Conservation (phyloP, 1,140 invertebrate genomes). For the Plutomurus gul region DNA sequence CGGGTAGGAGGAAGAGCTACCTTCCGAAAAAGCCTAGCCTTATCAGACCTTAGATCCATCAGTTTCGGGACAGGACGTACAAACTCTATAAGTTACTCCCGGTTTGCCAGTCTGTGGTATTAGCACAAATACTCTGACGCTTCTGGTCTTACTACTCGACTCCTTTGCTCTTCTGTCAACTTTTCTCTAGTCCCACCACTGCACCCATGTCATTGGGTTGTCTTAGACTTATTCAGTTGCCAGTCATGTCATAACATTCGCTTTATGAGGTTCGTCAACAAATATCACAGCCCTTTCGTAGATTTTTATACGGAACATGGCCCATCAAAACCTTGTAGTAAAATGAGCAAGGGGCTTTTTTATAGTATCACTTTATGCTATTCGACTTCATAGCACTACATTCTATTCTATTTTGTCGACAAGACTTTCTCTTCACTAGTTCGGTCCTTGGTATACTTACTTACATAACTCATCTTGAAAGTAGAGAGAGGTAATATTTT, state of each 20-base stretch:
- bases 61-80: too few species aligned
- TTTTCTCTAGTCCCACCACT: conserved; percentile 10
- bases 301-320: conserved; percentile 16
- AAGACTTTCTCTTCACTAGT: neutral
- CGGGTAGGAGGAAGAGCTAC: conserved; percentile 3
- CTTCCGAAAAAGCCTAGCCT: neutral
- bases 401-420: neutral
- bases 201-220: conserved; percentile 18
- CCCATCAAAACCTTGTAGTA: conserved; percentile 21
- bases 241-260: conserved; percentile 26
- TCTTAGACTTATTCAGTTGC: conserved; percentile 17
- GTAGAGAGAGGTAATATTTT: conserved; percentile 11
- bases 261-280: conserved; percentile 26
- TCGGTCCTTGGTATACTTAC: neutral
- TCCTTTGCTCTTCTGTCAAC: neutral
- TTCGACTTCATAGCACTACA: neutral
- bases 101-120: too few species aligned
- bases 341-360: conserved; percentile 12
- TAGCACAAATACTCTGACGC: too few species aligned
- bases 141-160: too few species aligned
- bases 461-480: conserved; percentile 16
- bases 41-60: too few species aligned
- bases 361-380: conserved; percentile 11
- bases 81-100: too few species aligned
- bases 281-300: conserved; percentile 20